A percentile compares a stretch with the other conserved stretches of the same genome.
These are phyloP conservation scores for Amphibalanus amphitrite DNA, from an alignment of 1,140 invertebrate genomes.

Conservation along the genomic window DNA sequence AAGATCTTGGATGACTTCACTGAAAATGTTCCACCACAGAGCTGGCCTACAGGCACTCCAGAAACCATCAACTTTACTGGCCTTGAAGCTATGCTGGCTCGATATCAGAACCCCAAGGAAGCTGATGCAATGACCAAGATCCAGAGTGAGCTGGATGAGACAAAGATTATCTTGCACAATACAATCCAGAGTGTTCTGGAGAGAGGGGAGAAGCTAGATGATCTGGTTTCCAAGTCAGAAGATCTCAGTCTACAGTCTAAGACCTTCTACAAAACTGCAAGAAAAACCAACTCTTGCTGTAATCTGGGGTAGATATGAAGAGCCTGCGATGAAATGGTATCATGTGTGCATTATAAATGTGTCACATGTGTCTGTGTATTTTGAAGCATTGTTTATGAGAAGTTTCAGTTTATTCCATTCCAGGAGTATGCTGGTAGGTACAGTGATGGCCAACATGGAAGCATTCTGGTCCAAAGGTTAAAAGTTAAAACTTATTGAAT, in stretches of 20 bases:
- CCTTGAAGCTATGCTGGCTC: constrained; percentile 59
- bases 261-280: constrained; percentile 95
- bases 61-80: constrained; percentile 41
- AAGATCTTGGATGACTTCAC: constrained; percentile 91
- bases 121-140: constrained; percentile 94
- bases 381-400: neutral
- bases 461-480: neutral
- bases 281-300: constrained; percentile 84
- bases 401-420: neutral
- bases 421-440: neutral
- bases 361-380: neutral
- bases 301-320: constrained; percentile 35
- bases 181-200: constrained; percentile 91
- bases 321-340: neutral
- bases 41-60: constrained; percentile 49
- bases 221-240: constrained; percentile 90
- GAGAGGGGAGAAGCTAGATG: constrained; percentile 94
- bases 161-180: constrained; percentile 95
- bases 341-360: neutral
- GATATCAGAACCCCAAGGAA: constrained; percentile 92
- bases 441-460: neutral
- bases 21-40: constrained; percentile 44
- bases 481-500: too few relatives aligned
- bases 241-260: constrained; percentile 91
- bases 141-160: constrained; percentile 95